A percentile compares a stretch with the other conserved stretches of the same genome.
phyloP scores from a whole-genome alignment of 2,797 vertebrate genomes.

The Decapterus maruadsi region DNA sequence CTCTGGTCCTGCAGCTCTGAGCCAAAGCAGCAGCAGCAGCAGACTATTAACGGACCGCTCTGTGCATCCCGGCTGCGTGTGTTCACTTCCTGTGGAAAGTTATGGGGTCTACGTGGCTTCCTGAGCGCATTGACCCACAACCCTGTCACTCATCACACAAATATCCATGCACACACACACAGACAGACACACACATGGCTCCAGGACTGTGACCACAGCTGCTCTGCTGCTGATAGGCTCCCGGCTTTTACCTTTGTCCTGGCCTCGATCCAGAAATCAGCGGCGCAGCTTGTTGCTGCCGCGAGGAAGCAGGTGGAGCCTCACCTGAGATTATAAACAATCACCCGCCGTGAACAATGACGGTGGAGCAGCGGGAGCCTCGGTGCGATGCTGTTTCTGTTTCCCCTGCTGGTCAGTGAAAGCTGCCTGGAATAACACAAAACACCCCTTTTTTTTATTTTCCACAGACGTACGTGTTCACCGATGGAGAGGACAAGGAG shows the following conservation, averaged over 20 bases:
- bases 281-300: background rate
- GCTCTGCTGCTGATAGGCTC: constrained; percentile 61
- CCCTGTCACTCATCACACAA: constrained; percentile 63
- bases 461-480: constrained; percentile 96
- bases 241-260: constrained; percentile 43
- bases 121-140: constrained; percentile 61
- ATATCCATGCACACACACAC: constrained; percentile 29
- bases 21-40: background rate
- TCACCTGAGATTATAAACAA: constrained; percentile 66
- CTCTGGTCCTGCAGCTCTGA: constrained; percentile 31
- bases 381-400: constrained; percentile 23
- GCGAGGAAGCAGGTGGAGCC: constrained; percentile 44
- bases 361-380: background rate
- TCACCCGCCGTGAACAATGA: constrained; percentile 28
- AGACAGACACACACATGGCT: constrained; percentile 22
- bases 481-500: constrained; percentile 92
- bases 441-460: constrained; percentile 25
- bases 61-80: constrained; percentile 17
- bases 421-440: constrained; percentile 49
- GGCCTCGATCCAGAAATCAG: constrained; percentile 35
- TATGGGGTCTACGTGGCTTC: constrained; percentile 54
- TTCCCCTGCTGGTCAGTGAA: constrained; percentile 20
- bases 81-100: constrained; percentile 71
- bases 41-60: constrained; percentile 19
- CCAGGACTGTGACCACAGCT: constrained; percentile 33